Conservation (phyloP, 64 coral and sea anemone genomes). For the Stylophora pistillata region DNA sequence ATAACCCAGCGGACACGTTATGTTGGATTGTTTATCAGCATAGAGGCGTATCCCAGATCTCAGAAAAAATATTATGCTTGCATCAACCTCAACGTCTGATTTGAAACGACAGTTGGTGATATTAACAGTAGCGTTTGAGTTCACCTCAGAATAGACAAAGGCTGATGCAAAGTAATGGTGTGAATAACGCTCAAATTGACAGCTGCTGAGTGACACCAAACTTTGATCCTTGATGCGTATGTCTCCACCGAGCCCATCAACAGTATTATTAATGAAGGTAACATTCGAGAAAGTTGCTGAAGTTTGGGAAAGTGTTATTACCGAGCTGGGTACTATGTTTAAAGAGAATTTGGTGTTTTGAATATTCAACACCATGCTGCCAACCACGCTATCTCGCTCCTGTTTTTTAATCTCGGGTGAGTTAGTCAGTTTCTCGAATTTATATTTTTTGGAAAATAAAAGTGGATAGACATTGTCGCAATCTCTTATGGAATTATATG, state of each 20-base stretch:
- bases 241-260: not conserved
- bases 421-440: no score
- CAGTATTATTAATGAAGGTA: not conserved
- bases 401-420: not conserved
- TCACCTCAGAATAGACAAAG: not conserved
- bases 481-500: not conserved
- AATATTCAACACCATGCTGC: not conserved
- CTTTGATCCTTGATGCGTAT: not conserved
- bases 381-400: not conserved
- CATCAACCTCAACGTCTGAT: not conserved
- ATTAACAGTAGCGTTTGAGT: not conserved
- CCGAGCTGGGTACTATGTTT: not conserved
- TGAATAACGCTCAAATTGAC: not conserved
- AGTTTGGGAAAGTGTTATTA: not conserved
- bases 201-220: not conserved
- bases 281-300: not conserved
- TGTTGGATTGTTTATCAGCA: not conserved
- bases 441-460: no score
- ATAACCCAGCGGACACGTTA: not conserved
- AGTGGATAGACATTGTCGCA: no score
- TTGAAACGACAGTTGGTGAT: not conserved
- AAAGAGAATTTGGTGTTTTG: not conserved
- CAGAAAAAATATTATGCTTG: not conserved
- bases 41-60: not conserved
- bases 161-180: not conserved